Conservation (phyloP, 2,797 vertebrate genomes). For the Capromys pilorides region DNA sequence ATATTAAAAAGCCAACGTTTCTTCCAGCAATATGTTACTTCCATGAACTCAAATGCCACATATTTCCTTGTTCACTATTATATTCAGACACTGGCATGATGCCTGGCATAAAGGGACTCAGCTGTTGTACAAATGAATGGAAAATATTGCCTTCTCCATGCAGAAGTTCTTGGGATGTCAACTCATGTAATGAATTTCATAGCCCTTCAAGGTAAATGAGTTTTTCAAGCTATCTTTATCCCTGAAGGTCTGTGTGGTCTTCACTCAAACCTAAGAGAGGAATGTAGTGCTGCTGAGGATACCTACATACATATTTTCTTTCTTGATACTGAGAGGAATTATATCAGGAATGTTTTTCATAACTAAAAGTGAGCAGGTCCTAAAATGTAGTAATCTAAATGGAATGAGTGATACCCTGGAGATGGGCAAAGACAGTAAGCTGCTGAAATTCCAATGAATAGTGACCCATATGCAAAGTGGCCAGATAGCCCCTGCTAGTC, state of each 20-base stretch:
- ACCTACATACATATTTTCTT: background rate
- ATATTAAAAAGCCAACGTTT: background rate
- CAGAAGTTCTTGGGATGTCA: background rate
- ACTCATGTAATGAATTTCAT: background rate
- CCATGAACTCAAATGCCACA: background rate
- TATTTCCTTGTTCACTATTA: background rate
- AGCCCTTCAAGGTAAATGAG: background rate
- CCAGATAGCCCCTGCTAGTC: background rate
- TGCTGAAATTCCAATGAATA: background rate
- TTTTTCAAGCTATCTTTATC: constrained; percentile 14
- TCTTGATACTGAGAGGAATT: background rate
- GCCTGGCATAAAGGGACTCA: background rate
- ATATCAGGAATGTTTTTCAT: constrained; percentile 19
- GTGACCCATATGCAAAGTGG: background rate
- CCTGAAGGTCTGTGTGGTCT: background rate
- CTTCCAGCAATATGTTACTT: background rate
- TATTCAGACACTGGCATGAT: background rate
- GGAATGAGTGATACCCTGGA: background rate
- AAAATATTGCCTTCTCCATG: background rate
- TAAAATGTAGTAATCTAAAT: background rate
- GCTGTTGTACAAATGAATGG: background rate
- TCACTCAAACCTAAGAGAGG: background rate
- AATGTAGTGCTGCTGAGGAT: background rate
- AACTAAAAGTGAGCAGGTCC: background rate
- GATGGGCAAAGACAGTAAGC: background rate